Conservation (phyloP, 1,140 invertebrate genomes). For the Drosophila littoralis region DNA sequence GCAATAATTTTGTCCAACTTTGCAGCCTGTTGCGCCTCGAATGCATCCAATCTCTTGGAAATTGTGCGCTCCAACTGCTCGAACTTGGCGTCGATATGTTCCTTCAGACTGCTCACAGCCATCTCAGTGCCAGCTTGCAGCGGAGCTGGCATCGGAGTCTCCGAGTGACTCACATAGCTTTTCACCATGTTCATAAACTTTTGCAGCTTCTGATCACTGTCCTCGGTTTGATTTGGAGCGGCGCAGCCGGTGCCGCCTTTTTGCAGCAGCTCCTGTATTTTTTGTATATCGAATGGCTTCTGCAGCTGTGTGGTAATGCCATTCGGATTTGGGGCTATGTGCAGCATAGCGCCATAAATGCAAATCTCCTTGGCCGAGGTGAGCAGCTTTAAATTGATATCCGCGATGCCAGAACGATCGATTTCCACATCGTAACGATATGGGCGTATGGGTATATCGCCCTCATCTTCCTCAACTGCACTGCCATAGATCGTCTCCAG, state of each 20-base stretch:
- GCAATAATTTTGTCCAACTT: constrained; percentile 59
- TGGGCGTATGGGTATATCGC: constrained; percentile 51
- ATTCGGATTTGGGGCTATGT: constrained; percentile 78
- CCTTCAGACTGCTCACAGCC: constrained; percentile 20
- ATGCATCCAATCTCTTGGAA: constrained; percentile 52
- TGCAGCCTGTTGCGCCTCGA: constrained; percentile 48
- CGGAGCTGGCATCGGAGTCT: neutral
- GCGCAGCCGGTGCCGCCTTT: constrained; percentile 30
- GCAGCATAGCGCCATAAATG: constrained; percentile 68
- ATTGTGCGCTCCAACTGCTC: constrained; percentile 42
- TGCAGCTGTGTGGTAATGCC: constrained; percentile 74
- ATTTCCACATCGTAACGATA: constrained; percentile 81
- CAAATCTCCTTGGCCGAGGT: constrained; percentile 67
- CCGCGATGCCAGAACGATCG: constrained; percentile 69
- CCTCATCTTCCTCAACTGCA: constrained; percentile 64
- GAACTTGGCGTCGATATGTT: constrained; percentile 48
- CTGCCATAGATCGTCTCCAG: constrained; percentile 69
- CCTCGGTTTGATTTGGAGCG: constrained; percentile 29
- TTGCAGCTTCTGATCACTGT: constrained; percentile 55
- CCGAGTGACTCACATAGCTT: constrained; percentile 11
- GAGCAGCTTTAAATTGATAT: constrained; percentile 65
- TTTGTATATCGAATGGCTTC: constrained; percentile 56
- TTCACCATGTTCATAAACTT: constrained; percentile 63
- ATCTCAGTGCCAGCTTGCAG: neutral
- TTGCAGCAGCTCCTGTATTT: constrained; percentile 67